Conservation (phyloP, 2,797 vertebrate species). For the Tarsius wallacei region DNA sequence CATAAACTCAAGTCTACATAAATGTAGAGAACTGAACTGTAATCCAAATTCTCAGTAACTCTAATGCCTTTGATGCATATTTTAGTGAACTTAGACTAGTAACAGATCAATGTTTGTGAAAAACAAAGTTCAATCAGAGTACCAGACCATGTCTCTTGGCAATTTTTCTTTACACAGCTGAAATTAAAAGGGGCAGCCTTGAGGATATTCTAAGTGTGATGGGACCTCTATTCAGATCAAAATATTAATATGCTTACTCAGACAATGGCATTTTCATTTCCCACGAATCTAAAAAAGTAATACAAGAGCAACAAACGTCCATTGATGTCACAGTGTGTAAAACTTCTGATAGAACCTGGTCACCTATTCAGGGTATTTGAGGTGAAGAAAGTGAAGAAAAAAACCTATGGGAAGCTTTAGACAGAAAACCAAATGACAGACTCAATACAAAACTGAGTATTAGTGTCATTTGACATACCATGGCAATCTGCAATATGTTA, state of each 20-base stretch:
- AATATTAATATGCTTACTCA: not conserved
- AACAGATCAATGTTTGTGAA: not conserved
- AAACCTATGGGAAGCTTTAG: not conserved
- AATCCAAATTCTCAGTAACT: not conserved
- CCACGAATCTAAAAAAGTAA: not conserved
- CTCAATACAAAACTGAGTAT: not conserved
- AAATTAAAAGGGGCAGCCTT: not conserved
- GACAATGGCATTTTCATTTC: not conserved
- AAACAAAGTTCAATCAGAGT: not conserved
- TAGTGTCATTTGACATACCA: not conserved
- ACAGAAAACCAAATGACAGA: not conserved
- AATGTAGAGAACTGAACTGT: not conserved
- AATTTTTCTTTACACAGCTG: not conserved
- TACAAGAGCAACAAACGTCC: not conserved
- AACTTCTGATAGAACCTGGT: not conserved
- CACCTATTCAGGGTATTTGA: not conserved
- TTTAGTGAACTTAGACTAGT: conserved; percentile 37
- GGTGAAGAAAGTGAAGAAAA: conserved; percentile 16
- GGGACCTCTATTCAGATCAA: not conserved
- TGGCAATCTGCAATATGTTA: conserved; percentile 6
- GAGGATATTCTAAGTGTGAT: not conserved
- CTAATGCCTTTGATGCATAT: not conserved
- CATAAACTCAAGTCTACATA: not conserved
- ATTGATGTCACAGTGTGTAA: not conserved
- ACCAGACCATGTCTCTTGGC: not conserved